Conservation (phyloP, 1,140 invertebrate genomes). For the Magallana gigas region DNA sequence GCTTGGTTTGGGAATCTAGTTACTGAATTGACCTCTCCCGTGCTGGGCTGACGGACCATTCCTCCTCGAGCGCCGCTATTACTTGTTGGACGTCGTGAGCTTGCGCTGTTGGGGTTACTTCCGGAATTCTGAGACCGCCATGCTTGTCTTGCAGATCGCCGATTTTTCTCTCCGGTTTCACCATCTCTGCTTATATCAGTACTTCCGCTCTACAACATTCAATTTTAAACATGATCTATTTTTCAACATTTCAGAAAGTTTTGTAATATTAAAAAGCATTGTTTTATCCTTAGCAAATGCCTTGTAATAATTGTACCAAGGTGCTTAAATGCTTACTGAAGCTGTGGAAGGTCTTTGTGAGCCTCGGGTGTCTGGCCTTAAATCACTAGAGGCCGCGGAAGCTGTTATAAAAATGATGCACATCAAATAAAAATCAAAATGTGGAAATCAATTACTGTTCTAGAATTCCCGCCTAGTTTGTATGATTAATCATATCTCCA, state of each 20-base stretch:
- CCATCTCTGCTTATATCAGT: slow-evolving; percentile 57
- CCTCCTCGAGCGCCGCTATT: not conserved
- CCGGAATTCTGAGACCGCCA: slow-evolving; percentile 55
- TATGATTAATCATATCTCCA: not conserved
- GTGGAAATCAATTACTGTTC: not conserved
- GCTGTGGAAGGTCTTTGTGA: slow-evolving; percentile 23
- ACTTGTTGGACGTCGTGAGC: not conserved
- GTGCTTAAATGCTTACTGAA: not conserved
- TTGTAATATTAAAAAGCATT: too few relatives aligned
- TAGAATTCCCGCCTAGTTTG: not conserved
- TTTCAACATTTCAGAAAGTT: not conserved
- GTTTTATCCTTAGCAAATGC: too few relatives aligned
- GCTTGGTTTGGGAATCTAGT: slow-evolving; percentile 17
- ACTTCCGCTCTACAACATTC: slow-evolving; percentile 46
- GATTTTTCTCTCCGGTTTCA: slow-evolving; percentile 58
- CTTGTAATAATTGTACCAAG: too few relatives aligned
- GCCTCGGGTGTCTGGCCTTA: slow-evolving; percentile 6
- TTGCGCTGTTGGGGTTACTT: slow-evolving; percentile 9
- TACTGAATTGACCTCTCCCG: slow-evolving; percentile 42
- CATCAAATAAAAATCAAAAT: too few relatives aligned
- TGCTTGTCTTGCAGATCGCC: slow-evolving; percentile 51
- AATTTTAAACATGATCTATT: not conserved
- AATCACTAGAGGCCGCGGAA: slow-evolving; percentile 21
- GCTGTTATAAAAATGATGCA: not conserved
- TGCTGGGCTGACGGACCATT: slow-evolving; percentile 47